Evolutionary conservation across 2,113 vertebrate species (phyloP).

Genomic region (Rhynchopsitta pachyrhyncha): DNA sequence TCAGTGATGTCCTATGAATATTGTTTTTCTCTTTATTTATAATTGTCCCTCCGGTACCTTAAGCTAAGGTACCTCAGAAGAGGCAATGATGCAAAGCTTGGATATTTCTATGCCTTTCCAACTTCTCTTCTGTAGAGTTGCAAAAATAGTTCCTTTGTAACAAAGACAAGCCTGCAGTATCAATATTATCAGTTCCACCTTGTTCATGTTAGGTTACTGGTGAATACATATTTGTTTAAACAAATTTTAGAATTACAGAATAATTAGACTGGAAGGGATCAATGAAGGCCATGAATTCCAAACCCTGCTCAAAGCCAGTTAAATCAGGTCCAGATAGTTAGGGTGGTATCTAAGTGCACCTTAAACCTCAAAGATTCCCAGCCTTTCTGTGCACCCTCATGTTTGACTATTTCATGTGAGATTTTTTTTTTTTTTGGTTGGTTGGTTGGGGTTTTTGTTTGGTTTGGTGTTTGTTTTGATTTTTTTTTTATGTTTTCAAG

Average conservation of each 20-base stretch:
- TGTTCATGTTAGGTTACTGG: not conserved
- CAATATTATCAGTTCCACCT: not conserved
- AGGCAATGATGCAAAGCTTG: not conserved
- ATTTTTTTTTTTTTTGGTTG: not conserved
- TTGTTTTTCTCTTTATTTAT: not conserved
- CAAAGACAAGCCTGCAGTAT: not conserved
- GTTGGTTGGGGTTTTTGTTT: accelerated
- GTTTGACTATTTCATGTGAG: not conserved
- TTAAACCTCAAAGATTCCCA: not conserved
- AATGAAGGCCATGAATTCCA: not conserved
- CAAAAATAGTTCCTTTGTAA: not conserved
- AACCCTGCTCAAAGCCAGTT: accelerated
- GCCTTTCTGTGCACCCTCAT: not conserved
- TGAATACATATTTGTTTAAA: not conserved
- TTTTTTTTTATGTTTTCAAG: not conserved
- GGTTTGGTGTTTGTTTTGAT: not conserved
- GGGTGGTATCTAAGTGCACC: not conserved
- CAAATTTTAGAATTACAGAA: not conserved
- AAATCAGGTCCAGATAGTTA: not conserved
- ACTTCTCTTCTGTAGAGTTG: not conserved
- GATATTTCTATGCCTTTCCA: not conserved
- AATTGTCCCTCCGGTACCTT: not conserved
- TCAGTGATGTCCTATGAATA: not conserved
- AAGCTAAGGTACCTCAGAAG: not conserved
- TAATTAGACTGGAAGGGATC: not conserved